Base-by-base conservation (phyloP, 92 coral and sea anemone species). In the Umimayanthus chanpuru region DNA sequence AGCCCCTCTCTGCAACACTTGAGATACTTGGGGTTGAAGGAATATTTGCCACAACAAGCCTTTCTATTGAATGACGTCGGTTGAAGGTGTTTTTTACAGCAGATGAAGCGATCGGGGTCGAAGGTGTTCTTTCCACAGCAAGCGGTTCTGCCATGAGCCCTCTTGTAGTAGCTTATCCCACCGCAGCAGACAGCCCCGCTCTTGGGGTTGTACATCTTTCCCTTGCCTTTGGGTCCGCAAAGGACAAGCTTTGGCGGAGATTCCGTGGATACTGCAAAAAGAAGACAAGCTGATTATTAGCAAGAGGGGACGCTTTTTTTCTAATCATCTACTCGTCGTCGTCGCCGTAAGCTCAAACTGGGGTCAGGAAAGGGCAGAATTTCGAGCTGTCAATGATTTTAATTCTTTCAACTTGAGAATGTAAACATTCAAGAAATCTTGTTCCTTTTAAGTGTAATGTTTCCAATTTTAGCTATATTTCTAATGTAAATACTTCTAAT, bases 151-250 rank as follows among this genome's bases (percentile, higher is more conserved):
- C 84, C 84, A 3, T 0, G 36, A 14, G 71, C 84, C 26, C 84
- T 55, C 25, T 29, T 30, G 71, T 80, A 80, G 84, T 56, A 80
- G 0, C 2, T 14, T 1, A 4, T 6, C 32, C 47, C 72, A 7
- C 47, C 72, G 14, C 84, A 80, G 71, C 84, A 80, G 4, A 80
- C 72, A 23, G 72, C 67, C 5, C 9, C 26, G 1, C 29, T 4
- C 0, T 5, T 5, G 7, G 84, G 84, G 16, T 29, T 0, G 20
- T 55, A 80, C 26, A 15, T 0, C 61, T 80, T 80, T 11, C 84
- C 84, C 84, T 16, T 80, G 20, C 84, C 84, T 4, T 23, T 29
- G 20, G 84, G 84, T 7, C 84, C 84, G 67, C 84, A 80, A 12
- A 39, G 32, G 5, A 1, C 14, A 1, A 40, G 0, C 29, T 36